Conservation (phyloP, 2,113 vertebrate species). For the Gnathonemus longibarbis region DNA sequence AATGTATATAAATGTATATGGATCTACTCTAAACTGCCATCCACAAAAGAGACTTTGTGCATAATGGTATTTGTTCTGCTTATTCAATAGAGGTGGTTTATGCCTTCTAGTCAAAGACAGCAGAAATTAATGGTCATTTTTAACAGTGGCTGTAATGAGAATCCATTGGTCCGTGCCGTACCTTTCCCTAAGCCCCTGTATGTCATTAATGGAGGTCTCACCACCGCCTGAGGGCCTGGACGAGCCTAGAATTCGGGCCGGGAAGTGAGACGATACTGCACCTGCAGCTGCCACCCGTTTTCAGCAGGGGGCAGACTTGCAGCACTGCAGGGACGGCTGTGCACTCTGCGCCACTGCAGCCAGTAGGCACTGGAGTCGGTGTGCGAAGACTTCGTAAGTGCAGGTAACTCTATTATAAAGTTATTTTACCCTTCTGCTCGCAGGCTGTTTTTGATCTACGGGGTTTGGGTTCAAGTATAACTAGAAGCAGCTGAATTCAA, state of each 20-base stretch:
- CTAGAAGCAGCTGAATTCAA: not conserved
- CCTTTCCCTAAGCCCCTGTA: not conserved
- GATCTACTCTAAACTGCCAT: not conserved
- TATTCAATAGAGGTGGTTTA: conserved; percentile 13
- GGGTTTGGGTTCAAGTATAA: conserved; percentile 8
- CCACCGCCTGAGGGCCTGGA: not conserved
- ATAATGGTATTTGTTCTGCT: not conserved
- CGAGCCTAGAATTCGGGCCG: not conserved
- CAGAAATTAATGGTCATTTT: conserved; percentile 2
- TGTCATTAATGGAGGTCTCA: not conserved
- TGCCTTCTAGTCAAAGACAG: conserved; percentile 9
- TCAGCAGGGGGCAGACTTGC: conserved; percentile 12
- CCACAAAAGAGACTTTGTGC: not conserved
- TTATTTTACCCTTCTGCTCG: not conserved
- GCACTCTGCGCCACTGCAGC: not conserved
- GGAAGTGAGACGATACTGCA: not conserved
- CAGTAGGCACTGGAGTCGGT: not conserved
- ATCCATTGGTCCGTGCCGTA: not conserved
- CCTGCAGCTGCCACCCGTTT: not conserved
- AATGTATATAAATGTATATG: not conserved
- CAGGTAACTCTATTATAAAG: conserved; percentile 1
- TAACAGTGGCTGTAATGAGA: conserved; percentile 8
- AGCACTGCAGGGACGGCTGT: not conserved
- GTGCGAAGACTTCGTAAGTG: not conserved
- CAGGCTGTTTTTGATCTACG: conserved; percentile 7